Percentiles rank a stretch among this genome's conserved stretches.
phyloP scores from a whole-genome alignment of 2,888 invertebrate species.

The Emmelina monodactyla region DNA sequence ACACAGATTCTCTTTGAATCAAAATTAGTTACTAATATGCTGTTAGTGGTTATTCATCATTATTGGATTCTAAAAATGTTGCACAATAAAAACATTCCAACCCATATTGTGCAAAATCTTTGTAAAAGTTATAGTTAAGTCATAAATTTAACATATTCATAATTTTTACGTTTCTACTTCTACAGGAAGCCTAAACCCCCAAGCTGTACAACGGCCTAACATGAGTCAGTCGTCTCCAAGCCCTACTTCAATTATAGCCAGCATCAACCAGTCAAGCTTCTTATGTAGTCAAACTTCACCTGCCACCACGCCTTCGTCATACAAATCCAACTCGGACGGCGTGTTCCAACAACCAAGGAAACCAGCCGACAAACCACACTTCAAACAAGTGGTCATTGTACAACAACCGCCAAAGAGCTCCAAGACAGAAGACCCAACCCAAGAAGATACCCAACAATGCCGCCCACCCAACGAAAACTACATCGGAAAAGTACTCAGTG shows the following conservation, averaged over 20 bases:
- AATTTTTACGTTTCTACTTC: no score
- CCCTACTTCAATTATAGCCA: slow-evolving; percentile 52
- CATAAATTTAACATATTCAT: no score
- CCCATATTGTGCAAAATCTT: no score
- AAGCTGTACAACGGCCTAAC: slow-evolving; percentile 36
- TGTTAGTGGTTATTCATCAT: no score
- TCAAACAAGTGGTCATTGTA: slow-evolving; percentile 39
- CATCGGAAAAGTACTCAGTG: slow-evolving; percentile 4
- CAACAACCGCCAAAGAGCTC: slow-evolving; percentile 23
- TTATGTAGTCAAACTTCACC: slow-evolving; percentile 40
- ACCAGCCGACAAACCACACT: slow-evolving; percentile 22
- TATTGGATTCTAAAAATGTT: no score
- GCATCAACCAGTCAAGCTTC: slow-evolving; percentile 56
- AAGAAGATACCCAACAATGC: background rate
- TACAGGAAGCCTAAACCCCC: slow-evolving; percentile 26
- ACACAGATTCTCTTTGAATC: no score
- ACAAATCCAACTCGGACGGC: slow-evolving; percentile 15
- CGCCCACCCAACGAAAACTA: background rate
- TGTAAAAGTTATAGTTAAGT: no score
- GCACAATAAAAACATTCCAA: no score
- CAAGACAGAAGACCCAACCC: slow-evolving; percentile 6
- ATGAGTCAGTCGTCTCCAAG: slow-evolving; percentile 52
- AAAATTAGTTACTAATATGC: no score
- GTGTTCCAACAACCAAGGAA: slow-evolving; percentile 28
- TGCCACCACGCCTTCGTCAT: slow-evolving; percentile 15